Conservation (phyloP, 2,113 vertebrate genomes). For the Hippocampus mohnikei region DNA sequence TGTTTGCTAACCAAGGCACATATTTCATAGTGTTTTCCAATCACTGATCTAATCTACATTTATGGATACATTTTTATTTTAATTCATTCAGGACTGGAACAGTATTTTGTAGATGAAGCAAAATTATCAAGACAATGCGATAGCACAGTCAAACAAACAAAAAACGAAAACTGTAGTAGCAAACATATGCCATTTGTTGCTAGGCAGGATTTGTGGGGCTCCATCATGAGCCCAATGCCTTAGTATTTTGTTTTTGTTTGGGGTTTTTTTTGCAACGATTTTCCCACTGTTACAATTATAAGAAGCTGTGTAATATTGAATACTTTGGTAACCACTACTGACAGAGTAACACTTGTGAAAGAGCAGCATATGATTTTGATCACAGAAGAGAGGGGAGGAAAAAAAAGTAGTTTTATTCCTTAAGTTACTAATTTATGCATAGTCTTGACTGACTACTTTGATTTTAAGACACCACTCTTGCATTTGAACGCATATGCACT, state of each 20-base stretch:
- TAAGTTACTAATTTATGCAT: conserved; percentile 7
- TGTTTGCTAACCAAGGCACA: not conserved
- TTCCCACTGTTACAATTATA: conserved; percentile 72
- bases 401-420: not conserved
- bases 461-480: conserved; percentile 52
- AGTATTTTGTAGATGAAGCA: no score
- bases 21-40: no score
- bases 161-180: not conserved
- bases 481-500: conserved; percentile 74
- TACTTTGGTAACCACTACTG: conserved; percentile 87
- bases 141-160: not conserved
- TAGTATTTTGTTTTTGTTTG: not conserved
- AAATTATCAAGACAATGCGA: no score
- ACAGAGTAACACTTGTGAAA: conserved; percentile 76
- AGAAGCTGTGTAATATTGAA: conserved; percentile 79
- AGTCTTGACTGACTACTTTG: conserved; percentile 50
- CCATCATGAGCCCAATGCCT: no score
- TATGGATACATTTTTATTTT: no score
- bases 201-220: not conserved
- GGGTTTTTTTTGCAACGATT: not conserved
- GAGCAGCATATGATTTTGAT: conserved; percentile 76
- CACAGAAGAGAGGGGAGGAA: conserved; percentile 52
- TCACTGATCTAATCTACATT: not conserved
- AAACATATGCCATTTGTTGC: not conserved
- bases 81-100: no score